Evolutionary conservation across 2,888 invertebrate species (phyloP).

Genomic region (Tenthredo distinguenda): DNA sequence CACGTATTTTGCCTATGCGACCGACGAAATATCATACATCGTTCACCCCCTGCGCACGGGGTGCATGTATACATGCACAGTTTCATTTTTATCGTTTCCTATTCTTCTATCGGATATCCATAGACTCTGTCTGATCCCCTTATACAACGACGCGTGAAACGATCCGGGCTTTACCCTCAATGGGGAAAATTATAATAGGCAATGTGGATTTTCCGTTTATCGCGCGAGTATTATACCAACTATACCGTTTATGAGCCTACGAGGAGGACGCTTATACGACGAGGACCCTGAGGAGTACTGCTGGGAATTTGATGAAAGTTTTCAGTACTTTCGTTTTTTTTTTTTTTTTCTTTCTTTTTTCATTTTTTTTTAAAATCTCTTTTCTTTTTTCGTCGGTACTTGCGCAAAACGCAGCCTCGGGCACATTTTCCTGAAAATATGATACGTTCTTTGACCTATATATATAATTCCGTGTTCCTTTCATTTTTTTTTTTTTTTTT

Average conservation of each 20-base stretch:
- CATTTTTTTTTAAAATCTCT: neutral
- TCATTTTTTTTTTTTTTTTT: neutral
- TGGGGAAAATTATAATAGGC: neutral
- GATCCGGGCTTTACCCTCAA: neutral
- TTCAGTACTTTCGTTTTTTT: neutral
- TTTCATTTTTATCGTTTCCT: neutral
- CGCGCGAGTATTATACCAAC: neutral
- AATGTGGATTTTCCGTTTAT: neutral
- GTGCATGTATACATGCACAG: neutral
- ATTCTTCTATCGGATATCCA: neutral
- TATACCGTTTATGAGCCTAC: neutral
- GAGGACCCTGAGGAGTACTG: neutral
- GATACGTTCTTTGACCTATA: neutral
- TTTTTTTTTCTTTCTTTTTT: neutral
- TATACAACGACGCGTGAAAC: neutral
- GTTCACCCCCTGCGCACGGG: neutral
- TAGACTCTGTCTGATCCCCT: neutral
- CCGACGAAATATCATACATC: neutral
- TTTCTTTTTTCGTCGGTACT: neutral
- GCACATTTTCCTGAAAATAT: neutral
- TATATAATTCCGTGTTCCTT: neutral
- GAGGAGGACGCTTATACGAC: neutral
- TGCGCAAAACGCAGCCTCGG: neutral
- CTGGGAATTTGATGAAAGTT: conserved; percentile 4
- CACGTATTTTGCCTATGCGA: neutral